Conservation (phyloP, 1,140 invertebrate genomes). For the Hermatobates lingyangjiaoensis region DNA sequence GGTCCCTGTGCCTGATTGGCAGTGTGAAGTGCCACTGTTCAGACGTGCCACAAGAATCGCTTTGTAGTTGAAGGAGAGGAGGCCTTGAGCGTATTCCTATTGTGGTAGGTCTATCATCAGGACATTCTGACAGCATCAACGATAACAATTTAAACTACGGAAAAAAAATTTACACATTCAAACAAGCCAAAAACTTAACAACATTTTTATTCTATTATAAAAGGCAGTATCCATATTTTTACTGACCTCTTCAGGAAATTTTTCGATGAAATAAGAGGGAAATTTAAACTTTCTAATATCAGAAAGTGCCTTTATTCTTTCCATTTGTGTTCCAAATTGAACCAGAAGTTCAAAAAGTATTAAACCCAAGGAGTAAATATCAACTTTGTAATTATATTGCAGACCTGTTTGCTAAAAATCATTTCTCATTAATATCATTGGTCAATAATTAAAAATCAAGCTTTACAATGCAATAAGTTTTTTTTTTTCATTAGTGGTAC, state of each 20-base stretch:
- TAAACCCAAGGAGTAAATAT: conserved; percentile 87
- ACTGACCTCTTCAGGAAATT: conserved; percentile 49
- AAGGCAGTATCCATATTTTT: too few relatives aligned
- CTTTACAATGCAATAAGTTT: too few relatives aligned
- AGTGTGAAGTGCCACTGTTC: conserved; percentile 28
- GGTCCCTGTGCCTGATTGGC: conserved; percentile 18
- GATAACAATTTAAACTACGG: conserved; percentile 49
- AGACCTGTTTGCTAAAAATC: conserved; percentile 36
- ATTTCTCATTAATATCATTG: conserved; percentile 1
- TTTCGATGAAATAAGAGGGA: conserved; percentile 41
- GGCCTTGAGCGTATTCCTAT: conserved; percentile 38
- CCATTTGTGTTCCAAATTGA: conserved; percentile 79
- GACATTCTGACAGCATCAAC: conserved; percentile 54
- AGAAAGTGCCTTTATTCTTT: conserved; percentile 45
- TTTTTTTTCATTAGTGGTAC: background rate
- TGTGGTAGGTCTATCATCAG: conserved; percentile 53
- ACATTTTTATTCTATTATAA: too few relatives aligned
- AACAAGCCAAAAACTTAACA: too few relatives aligned
- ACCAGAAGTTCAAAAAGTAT: conserved; percentile 83
- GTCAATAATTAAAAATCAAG: too few relatives aligned
- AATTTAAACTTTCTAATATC: conserved; percentile 44
- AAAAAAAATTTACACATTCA: conserved; percentile 12
- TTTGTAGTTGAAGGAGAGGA: conserved; percentile 24
- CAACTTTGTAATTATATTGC: conserved; percentile 82
- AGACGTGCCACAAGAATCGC: conserved; percentile 15